Evolutionary conservation across 2,113 vertebrate genomes (phyloP), one percentile per base, ranked within the genome.

Genomic region (Indicator indicator): DNA sequence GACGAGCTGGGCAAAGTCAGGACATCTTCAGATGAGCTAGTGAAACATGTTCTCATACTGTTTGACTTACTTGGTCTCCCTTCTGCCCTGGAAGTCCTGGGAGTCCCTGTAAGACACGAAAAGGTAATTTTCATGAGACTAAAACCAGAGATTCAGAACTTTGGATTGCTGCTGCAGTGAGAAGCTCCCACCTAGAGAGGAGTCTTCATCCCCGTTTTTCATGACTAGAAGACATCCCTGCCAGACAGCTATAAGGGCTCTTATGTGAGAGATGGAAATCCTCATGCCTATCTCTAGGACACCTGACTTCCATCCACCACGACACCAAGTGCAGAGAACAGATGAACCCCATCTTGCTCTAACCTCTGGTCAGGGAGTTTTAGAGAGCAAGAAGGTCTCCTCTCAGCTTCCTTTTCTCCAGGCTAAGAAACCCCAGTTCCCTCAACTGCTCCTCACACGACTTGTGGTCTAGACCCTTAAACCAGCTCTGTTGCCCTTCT

Each of bases 21-120:
- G 42, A 69, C 20, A 21, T 12, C 38, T 60, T 26, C 59, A 38
- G 5, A 30, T 18, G 58, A 46, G 56, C 19, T 42, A 46, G 7
- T 24, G 6, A 48, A 33, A 71, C 1, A 1, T 8, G 52, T 8
- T 36, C 36, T 30, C 38, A 16, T 9, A 3, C 9, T 64, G n/a
- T 4, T 42, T 19, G 77, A 97, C 97, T 98, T 91, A 98, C 98
- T 92, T 98, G 97, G 21, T 98, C 98, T 95, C 99, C 99, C 92
- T 99, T 99, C n/a, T 96, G 96, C 59, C 99, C 99, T 32, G 97
- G 50, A 23, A 96, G 93, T 89, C 99, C 99, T 3, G 89, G 97
- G 16, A 97, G 71, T 67, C 98, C 99, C 98, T 99, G 83, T 54
- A 95, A 97, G 58, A 91, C 28, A 94, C 9, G 16, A 75, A 68